Evolutionary conservation across 2,797 vertebrate genomes (phyloP).

Genomic region (Denticeps clupeoides): DNA sequence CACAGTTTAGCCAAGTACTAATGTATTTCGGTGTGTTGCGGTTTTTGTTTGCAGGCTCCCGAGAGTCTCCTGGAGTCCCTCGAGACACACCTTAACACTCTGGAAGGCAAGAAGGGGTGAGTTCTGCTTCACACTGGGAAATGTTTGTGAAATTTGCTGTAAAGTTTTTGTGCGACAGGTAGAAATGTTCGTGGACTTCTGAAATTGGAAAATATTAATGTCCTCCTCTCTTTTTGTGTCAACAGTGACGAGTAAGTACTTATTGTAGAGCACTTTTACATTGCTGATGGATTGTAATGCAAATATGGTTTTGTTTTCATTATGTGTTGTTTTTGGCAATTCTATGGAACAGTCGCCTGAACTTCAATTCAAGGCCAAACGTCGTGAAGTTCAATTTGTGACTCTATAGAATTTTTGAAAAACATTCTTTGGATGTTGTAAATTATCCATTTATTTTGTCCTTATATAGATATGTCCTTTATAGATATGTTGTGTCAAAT

Average conservation of each 20-base stretch:
- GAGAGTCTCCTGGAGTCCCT: constrained; percentile 96
- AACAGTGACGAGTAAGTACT: constrained; percentile 38
- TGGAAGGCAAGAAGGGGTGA: constrained; percentile 95
- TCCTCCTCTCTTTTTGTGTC: constrained; percentile 18
- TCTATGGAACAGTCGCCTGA: constrained; percentile 35
- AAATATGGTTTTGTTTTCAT: neutral
- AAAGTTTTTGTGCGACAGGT: neutral
- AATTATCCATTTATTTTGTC: too few species aligned
- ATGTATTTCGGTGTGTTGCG: too few species aligned
- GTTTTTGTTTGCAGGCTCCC: constrained; percentile 69
- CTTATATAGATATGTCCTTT: too few species aligned
- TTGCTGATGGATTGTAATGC: neutral
- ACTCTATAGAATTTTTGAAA: constrained; percentile 31
- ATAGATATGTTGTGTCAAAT: too few species aligned
- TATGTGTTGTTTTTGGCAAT: constrained; percentile 8
- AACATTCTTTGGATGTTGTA: too few species aligned
- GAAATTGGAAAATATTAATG: neutral
- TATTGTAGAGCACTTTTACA: neutral
- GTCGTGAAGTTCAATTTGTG: constrained; percentile 4
- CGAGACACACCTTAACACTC: constrained; percentile 95
- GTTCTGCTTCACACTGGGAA: too few species aligned
- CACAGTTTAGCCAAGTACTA: too few species aligned
- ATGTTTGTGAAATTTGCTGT: neutral
- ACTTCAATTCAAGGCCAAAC: constrained; percentile 5
- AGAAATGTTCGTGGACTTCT: neutral